Evolutionary conservation across 2,113 vertebrate species (phyloP), one percentile per base, ranked within the genome.

Genomic region (Spermophilus dauricus): DNA sequence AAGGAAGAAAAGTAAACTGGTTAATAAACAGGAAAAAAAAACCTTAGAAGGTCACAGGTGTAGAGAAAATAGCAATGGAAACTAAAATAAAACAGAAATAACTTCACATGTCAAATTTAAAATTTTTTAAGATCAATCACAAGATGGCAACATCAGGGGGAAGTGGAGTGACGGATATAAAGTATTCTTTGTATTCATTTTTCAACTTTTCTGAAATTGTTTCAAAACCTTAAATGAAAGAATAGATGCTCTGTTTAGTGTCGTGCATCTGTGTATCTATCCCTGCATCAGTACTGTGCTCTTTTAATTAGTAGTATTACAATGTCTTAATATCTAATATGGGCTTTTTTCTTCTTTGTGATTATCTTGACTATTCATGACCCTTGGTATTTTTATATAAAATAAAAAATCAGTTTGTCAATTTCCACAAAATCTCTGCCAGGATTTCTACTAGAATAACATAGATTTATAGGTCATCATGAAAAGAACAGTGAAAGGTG

Each of bases 331-430:
- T 65, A 73, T 84, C 34, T 84, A 65, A 1, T 32, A 65, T 70
- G 26, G 58, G 20, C 82, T 86, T 93, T 39, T 65, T 86, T 58
- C 39, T 76, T 76, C 61, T 61, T 84, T 80, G 28, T 39, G 42
- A 56, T 70, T 84, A 3, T 69, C 56, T 97, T 77, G 39, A 30
- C 58, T 84, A 82, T 34, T 81, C n/a, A 18, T 89, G 69, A 86
- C 30, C 58, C 22, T 85, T 58, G 6, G 37, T 61, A 32, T 89
- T 92, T 82, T 70, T 20, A 67, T 37, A 61, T 34, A 45, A 72
- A 83, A 45, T 69, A 2, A 82, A 69, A 96, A 84, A 81, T 80
- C 58, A 90, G 42, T 20, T 81, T 84, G 51, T 84, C 82, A 94
- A 0, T 67, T 56, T 87, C n/a, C 34, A 75, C 63, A 96, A 91